A percentile compares a stretch with the other conserved stretches of the same genome.
phyloP scores from a whole-genome alignment of 2,113 vertebrate species.

The Cnemophilus loriae region DNA sequence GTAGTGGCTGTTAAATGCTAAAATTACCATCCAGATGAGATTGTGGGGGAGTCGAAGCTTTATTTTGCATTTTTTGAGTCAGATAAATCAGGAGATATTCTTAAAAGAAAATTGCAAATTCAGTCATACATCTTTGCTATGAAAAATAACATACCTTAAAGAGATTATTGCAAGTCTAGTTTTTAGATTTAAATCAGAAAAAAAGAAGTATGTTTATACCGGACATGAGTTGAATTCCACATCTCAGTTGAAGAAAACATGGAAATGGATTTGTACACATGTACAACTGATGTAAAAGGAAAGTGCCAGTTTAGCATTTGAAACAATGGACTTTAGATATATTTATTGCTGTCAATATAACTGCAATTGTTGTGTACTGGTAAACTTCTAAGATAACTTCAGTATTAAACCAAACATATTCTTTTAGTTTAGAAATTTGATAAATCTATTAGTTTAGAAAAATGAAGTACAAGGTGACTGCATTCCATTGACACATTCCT shows the following conservation, averaged over 20 bases:
- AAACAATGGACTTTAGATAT: neutral
- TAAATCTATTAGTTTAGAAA: neutral
- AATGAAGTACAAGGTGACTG: neutral
- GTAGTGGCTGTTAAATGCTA: neutral
- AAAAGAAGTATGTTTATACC: neutral
- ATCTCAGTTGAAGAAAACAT: constrained; percentile 8
- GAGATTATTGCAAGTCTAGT: neutral
- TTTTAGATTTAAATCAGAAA: neutral
- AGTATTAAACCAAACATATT: neutral
- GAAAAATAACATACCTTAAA: neutral
- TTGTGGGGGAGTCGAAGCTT: neutral
- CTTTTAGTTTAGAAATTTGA: neutral
- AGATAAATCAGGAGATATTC: neutral
- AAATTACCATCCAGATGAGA: neutral
- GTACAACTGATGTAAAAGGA: neutral
- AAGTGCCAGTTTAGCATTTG: neutral
- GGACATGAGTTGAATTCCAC: neutral
- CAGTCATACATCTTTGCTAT: neutral
- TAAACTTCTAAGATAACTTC: neutral
- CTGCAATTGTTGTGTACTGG: neutral
- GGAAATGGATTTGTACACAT: constrained; percentile 4
- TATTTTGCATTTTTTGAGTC: neutral
- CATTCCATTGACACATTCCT: neutral
- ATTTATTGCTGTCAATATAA: neutral
- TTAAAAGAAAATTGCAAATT: neutral